A percentile compares a stretch with the other conserved stretches of the same genome.
Evolutionary conservation across 2,888 invertebrate genomes (phyloP).

Genomic region (Phymatocera aterrima): DNA sequence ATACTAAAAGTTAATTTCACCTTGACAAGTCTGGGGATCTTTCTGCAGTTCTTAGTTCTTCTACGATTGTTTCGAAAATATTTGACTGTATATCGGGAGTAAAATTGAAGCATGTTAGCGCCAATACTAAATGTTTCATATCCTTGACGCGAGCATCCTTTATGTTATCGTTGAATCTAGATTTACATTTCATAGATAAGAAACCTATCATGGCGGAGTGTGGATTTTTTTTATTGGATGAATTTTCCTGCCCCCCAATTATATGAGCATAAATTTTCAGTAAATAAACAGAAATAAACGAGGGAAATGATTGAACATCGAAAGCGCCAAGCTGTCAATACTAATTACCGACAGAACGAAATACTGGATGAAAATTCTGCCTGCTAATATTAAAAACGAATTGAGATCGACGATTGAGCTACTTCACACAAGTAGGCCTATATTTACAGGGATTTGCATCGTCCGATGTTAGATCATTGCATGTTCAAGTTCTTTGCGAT

Average conservation of each 20-base stretch:
- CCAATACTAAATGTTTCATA: slow-evolving; percentile 82
- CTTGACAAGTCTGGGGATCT: slow-evolving; percentile 78
- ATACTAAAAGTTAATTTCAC: slow-evolving; percentile 51
- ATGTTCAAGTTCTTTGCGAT: not conserved
- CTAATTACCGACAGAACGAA: too few relatives aligned
- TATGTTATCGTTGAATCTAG: slow-evolving; percentile 75
- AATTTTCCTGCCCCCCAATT: not conserved
- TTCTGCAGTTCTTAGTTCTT: slow-evolving; percentile 76
- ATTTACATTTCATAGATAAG: slow-evolving; percentile 7
- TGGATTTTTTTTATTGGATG: not conserved
- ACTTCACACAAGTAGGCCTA: not conserved
- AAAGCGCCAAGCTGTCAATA: too few relatives aligned
- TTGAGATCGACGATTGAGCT: not conserved
- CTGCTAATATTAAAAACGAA: not conserved
- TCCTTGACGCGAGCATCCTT: slow-evolving; percentile 82
- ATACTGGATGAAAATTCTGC: not conserved
- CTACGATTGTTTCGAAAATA: slow-evolving; percentile 73
- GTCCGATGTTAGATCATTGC: not conserved
- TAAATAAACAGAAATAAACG: too few relatives aligned
- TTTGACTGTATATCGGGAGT: slow-evolving; percentile 76
- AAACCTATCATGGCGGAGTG: too few relatives aligned
- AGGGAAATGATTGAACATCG: too few relatives aligned
- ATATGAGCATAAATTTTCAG: not conserved
- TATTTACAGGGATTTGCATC: not conserved
- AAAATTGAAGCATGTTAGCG: slow-evolving; percentile 80